Conservation (phyloP, 2,113 vertebrate genomes). For the Epinephelus fuscoguttatus region DNA sequence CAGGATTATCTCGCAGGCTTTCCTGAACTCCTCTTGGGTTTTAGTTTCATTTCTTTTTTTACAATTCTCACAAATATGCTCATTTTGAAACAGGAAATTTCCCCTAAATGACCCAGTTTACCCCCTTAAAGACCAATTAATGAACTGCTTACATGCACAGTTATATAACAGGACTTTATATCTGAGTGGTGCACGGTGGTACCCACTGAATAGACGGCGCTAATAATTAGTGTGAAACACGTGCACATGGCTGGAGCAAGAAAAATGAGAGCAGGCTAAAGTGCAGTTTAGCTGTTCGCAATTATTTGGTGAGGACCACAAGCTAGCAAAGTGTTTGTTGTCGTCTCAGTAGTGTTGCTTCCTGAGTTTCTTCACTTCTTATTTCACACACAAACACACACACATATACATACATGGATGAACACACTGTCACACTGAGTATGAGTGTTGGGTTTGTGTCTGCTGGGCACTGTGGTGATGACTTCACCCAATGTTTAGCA, state of each 20-base stretch:
- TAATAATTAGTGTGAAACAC: constrained; percentile 1
- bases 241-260: background rate
- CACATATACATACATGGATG: too few species aligned
- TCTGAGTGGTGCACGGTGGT: background rate
- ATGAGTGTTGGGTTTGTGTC: background rate
- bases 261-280: background rate
- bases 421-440: background rate
- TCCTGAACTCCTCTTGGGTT: background rate
- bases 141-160: background rate
- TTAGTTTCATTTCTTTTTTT: background rate
- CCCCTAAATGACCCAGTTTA: background rate
- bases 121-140: background rate
- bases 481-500: constrained; percentile 31
- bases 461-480: constrained; percentile 12
- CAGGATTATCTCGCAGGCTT: background rate
- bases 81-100: background rate
- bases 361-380: too few species aligned
- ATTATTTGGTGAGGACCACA: background rate
- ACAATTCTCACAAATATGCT: background rate
- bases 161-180: background rate
- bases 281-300: background rate
- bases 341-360: background rate
- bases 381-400: too few species aligned
- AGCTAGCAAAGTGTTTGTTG: too few species aligned
- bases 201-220: background rate